Evolutionary conservation across 1,140 invertebrate species (phyloP), one percentile per base, ranked within the genome.

Genomic region (Temnothorax longispinosus): DNA sequence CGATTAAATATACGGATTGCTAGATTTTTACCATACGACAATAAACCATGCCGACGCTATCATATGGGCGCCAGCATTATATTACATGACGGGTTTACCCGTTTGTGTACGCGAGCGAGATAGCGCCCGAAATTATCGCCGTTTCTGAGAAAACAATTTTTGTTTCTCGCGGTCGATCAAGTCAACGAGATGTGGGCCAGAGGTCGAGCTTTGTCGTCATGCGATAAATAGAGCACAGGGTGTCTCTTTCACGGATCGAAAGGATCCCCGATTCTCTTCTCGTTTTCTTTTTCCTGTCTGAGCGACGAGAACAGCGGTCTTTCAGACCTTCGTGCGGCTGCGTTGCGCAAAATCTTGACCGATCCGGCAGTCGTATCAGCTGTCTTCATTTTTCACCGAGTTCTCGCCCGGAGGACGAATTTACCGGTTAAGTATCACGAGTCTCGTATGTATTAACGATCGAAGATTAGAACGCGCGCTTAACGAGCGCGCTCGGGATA

Each of bases 81-180:
- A 64, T 47, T 50, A 11, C 54, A 41, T 11, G 32, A 15, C 35
- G 44, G 50, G 6, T 7, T 44, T 27, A 15, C 74, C 44, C 67
- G 52, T 72, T 27, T 50, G 67, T 35, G 62, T 64, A 44, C 21
- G n/a, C 44, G 56, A 56, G 38, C 54, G 41, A 38, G 69, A 80
- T 75, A 56, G 64, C 52, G 11, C 0, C 21, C 62, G 50, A 44
- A 84, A 84, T 86, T 86, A 86, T 80, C 54, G 32, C 5, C 35
- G n/a, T 38, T 89, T 87, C 81, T 86, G 75, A 89, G 88, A 89
- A 89, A 87, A 89, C 88, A 56, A 67, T 69, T 86, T 80, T 58
- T 87, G 62, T 80, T 52, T 52, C 75, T 32, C 41, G 74, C 5
- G 32, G 21, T 18, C 35, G 88, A 89, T 89, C 62, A 69, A 65